Base-by-base conservation (phyloP, 1,140 invertebrate genomes). In the Drosophila setifemur region DNA sequence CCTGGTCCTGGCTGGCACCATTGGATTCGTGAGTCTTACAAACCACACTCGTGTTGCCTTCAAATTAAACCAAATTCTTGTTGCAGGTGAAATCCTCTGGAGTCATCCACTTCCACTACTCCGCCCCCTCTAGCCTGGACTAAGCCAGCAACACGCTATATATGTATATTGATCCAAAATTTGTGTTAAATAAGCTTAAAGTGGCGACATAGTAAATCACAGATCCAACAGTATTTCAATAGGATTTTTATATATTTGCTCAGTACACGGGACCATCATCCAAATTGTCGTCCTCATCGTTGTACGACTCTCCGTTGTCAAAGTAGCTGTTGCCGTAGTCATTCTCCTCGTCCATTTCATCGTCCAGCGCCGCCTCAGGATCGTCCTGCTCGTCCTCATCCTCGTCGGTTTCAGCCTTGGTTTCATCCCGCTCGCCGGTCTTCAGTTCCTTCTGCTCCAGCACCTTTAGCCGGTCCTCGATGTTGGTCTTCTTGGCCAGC, bases 271-370 rank as follows among this genome's bases (percentile, higher is more conserved):
- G 92, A 39, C 93, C 96, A 92, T 97, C 96, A 90, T 97, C 96
- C 55, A 95, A 88, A 89, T 96, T 95, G 81, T 97, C 96, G 88
- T 97, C 96, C 74, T 97, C 96, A 72, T 97, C 96, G 75, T 96
- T 94, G 90, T 95, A 96, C 19, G 92, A 93, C 91, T 97, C 96
- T 9, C 96, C 96, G 91, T 97, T 96, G 89, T 97, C 96, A 90
- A 97, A 97, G 83, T 96, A 96, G 86, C 94, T 95, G 75, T 95
- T 95, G 2, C 93, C 93, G 91, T 96, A 96, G 90, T 95, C 94
- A n/a, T 94, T 95, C 14, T 94, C 94, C 66, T 94, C 93, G 71
- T 94, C 94, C 93, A 94, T 94, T 81, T 95, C 94, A 64, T 94
- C 93, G 61, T 95, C 93, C 16, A 90, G 40, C 16, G 93, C 92